Evolutionary conservation across 1,140 invertebrate genomes (phyloP), one percentile per base, ranked within the genome.

Genomic region (Arion vulgaris): DNA sequence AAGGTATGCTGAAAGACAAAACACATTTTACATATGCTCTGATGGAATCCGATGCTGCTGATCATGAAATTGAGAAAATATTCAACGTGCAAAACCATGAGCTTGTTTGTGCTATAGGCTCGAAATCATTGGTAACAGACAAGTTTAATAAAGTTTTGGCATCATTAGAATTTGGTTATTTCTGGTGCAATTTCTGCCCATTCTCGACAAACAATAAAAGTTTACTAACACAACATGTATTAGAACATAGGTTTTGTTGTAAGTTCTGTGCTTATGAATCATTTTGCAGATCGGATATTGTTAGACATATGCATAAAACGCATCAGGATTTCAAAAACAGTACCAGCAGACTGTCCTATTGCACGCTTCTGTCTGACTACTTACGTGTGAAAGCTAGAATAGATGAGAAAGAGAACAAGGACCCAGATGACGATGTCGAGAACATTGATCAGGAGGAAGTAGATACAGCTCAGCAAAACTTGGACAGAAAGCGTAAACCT

Each of bases 171-270:
- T 45, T 89, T 36, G 84, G 85, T 7, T 87, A 82, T 53, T 91
- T 86, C 66, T 91, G 89, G 89, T 91, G 90, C 79, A 91, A 91
- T 71, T 91, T 91, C 82, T 91, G 90, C 83, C 83, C 88, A 9
- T 90, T 83, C 73, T 85, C 87, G 66, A 85, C 85, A 17, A 85
- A 87, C 62, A 83, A 76, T 9, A 90, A 91, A 83, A 72, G 80
- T 19, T 83, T 49, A 38, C 80, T 91, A 0, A 34, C 88, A 32
- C 83, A 88, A 36, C 90, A 91, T 85, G 83, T 89, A 0, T 86
- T 89, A 78, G 86, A 88, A 23, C 90, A 91, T 74, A 69, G 90
- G 5, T 91, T 91, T 78, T 84, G 87, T 51, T 91, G 90, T 66
- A 88, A 88, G 53, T 87, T 82, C 57, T 91, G 90, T 78, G 78